Conservation (phyloP, 2,797 vertebrate species). For the Chaenodraco wilsoni region DNA sequence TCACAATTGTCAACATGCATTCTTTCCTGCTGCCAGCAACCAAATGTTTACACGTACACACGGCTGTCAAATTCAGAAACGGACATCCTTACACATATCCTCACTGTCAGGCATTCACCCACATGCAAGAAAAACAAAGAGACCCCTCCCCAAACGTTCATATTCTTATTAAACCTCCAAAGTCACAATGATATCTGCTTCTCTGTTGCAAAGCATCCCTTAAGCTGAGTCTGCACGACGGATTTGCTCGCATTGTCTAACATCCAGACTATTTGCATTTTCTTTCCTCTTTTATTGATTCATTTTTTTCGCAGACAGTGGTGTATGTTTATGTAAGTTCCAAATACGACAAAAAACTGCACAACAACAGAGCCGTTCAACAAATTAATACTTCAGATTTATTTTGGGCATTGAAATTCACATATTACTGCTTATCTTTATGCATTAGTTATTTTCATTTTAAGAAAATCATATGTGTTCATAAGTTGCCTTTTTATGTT, state of each 20-base stretch:
- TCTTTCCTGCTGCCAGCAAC: conserved; percentile 28
- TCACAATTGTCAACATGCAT: conserved; percentile 49
- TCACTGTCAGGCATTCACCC: conserved; percentile 30
- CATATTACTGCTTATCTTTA: neutral
- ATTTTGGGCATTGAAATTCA: conserved; percentile 29
- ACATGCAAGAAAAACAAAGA: conserved; percentile 18
- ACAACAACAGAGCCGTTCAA: conserved; percentile 7
- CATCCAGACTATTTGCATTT: conserved; percentile 45
- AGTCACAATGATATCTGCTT: conserved; percentile 42
- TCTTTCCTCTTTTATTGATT: conserved; percentile 20
- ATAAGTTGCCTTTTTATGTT: conserved; percentile 51
- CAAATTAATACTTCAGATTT: conserved; percentile 41
- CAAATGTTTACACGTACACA: conserved; percentile 33
- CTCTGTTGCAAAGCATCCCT: conserved; percentile 39
- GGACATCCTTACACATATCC: conserved; percentile 23
- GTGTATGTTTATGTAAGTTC: conserved; percentile 21
- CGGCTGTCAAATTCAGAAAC: conserved; percentile 33
- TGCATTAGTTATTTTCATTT: conserved; percentile 13
- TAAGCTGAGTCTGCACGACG: conserved; percentile 38
- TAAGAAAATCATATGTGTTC: conserved; percentile 17
- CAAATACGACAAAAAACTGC: conserved; percentile 34
- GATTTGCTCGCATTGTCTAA: conserved; percentile 44
- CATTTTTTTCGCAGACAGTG: conserved; percentile 25
- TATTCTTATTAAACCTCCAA: conserved; percentile 32
- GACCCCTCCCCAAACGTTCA: conserved; percentile 18